Evolutionary conservation across 1,140 invertebrate genomes (phyloP).

Genomic region (Megalonaias nervosa): DNA sequence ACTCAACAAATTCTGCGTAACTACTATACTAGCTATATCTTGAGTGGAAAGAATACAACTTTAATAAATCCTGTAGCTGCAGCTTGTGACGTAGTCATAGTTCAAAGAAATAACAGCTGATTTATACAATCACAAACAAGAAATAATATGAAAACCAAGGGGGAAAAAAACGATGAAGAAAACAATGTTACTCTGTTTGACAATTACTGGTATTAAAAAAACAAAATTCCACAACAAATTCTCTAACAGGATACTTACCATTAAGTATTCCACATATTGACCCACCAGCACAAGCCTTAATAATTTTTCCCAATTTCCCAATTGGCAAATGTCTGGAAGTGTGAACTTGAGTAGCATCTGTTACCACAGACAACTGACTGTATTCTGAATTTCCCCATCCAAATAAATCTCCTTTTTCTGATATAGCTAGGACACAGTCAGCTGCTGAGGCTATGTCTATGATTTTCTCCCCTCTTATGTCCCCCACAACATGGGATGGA

Average conservation of each 20-base stretch:
- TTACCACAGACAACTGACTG: constrained; percentile 79
- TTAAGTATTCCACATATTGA: constrained; percentile 89
- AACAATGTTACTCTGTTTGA: no score
- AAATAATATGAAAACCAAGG: no score
- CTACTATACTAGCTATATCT: no score
- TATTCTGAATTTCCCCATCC: constrained; percentile 99
- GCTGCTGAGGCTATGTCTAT: constrained; percentile 84
- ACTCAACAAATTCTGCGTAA: no score
- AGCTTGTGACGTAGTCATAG: no score
- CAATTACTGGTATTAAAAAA: no score
- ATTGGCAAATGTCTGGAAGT: constrained; percentile 79
- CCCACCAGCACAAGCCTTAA: constrained; percentile 88
- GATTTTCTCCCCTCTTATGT: constrained; percentile 86
- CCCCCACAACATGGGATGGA: constrained; percentile 79
- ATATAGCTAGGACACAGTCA: constrained; percentile 92
- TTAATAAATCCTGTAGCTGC: no score
- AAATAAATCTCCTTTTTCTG: constrained; percentile 93
- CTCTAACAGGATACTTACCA: constrained; percentile 74
- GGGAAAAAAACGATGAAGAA: no score
- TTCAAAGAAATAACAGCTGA: no score
- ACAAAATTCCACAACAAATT: no score
- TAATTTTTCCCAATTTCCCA: constrained; percentile 81
- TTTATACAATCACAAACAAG: no score
- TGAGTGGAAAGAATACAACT: no score
- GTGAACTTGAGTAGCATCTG: constrained; percentile 72